phyloP scores from a whole-genome alignment of 2,113 vertebrate species.

The Tor tambroides region DNA sequence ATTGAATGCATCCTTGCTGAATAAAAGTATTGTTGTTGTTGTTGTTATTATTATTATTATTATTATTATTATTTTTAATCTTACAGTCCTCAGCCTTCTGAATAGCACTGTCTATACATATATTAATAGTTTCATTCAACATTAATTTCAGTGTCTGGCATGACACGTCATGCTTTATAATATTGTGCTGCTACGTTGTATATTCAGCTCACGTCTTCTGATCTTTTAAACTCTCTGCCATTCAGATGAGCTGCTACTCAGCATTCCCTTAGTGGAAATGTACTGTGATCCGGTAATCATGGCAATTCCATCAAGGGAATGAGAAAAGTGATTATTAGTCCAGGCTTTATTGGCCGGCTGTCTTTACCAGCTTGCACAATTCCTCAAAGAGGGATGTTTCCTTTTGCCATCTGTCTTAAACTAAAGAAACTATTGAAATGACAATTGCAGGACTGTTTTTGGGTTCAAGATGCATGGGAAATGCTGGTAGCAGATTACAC shows the following conservation, averaged over 20 bases:
- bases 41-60: no score
- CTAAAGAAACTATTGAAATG: neutral
- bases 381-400: constrained; percentile 27
- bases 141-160: neutral
- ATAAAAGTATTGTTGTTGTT: neutral
- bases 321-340: constrained; percentile 32
- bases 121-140: neutral
- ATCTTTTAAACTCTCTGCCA: constrained; percentile 22
- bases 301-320: constrained; percentile 36
- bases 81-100: neutral
- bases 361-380: constrained; percentile 28
- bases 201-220: neutral
- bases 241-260: constrained; percentile 9
- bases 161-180: neutral
- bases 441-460: constrained; percentile 6
- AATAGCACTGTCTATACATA: neutral
- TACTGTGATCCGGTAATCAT: constrained; percentile 29
- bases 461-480: neutral
- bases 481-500: neutral
- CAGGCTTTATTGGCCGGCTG: constrained; percentile 25
- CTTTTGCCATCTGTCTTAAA: constrained; percentile 44
- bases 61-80: neutral
- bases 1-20: neutral
- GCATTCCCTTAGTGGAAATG: constrained; percentile 37
- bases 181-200: neutral